Evolutionary conservation across 2,888 invertebrate genomes (phyloP), one percentile per base, ranked within the genome.

Genomic region (Blastobasis adustella): DNA sequence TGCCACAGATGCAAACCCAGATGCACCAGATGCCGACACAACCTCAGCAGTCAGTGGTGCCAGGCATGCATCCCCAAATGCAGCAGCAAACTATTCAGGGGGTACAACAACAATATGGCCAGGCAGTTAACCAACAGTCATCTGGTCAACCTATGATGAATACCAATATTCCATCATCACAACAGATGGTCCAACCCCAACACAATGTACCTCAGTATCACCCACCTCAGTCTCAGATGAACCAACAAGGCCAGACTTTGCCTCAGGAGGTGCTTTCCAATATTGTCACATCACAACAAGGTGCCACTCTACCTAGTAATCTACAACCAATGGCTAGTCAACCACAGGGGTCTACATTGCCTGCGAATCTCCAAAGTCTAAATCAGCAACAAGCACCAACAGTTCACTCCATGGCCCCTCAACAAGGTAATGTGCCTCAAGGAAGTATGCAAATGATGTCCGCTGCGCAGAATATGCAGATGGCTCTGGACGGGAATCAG

Each of bases 271-370:
- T 86, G 73, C 85, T 86, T 62, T 76, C 85, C 58, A 85, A 73
- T 77, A 89, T 87, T 67, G 86, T 84, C 55, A 74, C 86, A 68
- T 86, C 85, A 65, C 87, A 89, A 66, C 87, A 82, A 79, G 89
- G 87, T 77, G 79, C 84, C 59, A 82, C 88, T 54, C 63, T 89
- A 57, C 83, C 89, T 56, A 67, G 73, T 52, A 87, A 86, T 63
- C 76, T 89, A 38, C 89, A 89, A 58, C 72, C 78, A 0, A 86
- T 89, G 84, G 75, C 76, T 10, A 77, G 83, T 53, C 87, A 84
- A 62, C 85, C 86, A 37, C 91, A 91, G 60, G 91, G 91, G n/a
- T 79, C 91, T 0, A 91, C 91, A n/a, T 79, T 91, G 62, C 91
- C 91, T 42, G 83, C 90, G 10, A 91, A 90, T 80, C 80, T 91